phyloP scores from a whole-genome alignment of 2,113 vertebrate genomes.

The Condylura cristata region DNA sequence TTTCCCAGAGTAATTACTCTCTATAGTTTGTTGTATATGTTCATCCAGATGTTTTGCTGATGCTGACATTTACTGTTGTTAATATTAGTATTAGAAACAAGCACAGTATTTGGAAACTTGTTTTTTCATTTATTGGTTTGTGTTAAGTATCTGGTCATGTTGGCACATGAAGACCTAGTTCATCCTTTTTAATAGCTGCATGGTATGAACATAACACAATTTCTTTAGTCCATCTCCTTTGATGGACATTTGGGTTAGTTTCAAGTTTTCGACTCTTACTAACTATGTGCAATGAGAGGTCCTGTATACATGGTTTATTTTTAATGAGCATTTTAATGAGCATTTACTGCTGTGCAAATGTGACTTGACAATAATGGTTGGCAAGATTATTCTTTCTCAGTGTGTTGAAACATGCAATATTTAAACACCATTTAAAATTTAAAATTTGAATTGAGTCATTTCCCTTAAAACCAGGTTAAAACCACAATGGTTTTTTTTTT shows the following conservation, averaged over 20 bases:
- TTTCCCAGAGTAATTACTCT: background rate
- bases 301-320: constrained; percentile 23
- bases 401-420: constrained; percentile 16
- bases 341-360: constrained; percentile 38
- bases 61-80: background rate
- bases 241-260: background rate
- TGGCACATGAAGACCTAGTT: background rate
- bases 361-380: constrained; percentile 43
- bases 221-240: constrained; percentile 11
- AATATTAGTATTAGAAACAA: background rate
- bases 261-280: constrained; percentile 26
- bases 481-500: constrained; percentile 8
- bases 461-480: constrained; percentile 63
- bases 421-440: constrained; percentile 57
- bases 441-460: constrained; percentile 57
- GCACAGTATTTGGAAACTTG: background rate
- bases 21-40: background rate
- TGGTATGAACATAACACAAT: background rate
- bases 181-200: constrained; percentile 22
- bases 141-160: constrained; percentile 1
- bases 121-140: background rate
- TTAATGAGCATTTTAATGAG: constrained; percentile 34
- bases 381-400: background rate
- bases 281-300: background rate
- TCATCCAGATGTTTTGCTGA: background rate